These are phyloP conservation scores for Crenuchus spilurus DNA, from an alignment of 2,797 vertebrate species.

Conservation along the genomic window DNA sequence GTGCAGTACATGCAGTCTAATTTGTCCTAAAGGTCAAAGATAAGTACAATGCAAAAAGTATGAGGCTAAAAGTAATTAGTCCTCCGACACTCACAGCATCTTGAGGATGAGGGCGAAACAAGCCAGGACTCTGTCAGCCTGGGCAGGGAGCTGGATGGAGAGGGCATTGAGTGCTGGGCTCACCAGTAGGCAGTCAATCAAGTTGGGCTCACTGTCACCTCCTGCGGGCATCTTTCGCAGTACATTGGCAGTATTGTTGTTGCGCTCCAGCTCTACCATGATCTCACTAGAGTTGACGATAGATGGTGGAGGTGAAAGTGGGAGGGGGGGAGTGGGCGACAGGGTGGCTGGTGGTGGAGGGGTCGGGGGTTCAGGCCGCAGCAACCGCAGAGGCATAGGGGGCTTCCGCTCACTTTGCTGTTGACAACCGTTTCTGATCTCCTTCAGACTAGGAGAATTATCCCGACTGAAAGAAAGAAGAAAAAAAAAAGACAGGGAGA, in stretches of 20 bases:
- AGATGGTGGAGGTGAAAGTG: conserved; percentile 75
- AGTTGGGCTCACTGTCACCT: conserved; percentile 94
- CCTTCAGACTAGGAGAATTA: conserved; percentile 97
- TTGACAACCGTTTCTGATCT: conserved; percentile 97
- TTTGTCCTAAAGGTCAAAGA: no score
- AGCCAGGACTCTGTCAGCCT: conserved; percentile 94
- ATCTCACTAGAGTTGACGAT: conserved; percentile 95
- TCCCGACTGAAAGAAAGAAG: conserved; percentile 80
- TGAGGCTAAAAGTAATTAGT: no score
- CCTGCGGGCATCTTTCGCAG: conserved; percentile 83
- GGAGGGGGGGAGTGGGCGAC: conserved; percentile 69
- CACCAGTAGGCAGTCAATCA: conserved; percentile 98
- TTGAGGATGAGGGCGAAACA: conserved; percentile 98
- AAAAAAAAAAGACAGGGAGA: not conserved
- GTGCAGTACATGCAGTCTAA: no score
- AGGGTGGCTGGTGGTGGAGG: conserved; percentile 60
- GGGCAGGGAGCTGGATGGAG: conserved; percentile 95
- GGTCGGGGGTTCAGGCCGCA: conserved; percentile 84
- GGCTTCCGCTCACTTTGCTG: conserved; percentile 95
- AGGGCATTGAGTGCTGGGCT: conserved; percentile 93
- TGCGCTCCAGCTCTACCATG: conserved; percentile 93
- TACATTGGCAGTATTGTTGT: conserved; percentile 90
- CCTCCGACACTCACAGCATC: conserved; percentile 89
- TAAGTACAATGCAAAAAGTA: no score
- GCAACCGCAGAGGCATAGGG: conserved; percentile 90